A percentile compares a stretch with the other conserved stretches of the same genome.
These are phyloP conservation scores for Orchesella flavescens DNA, from an alignment of 2,888 invertebrate species.

Conservation along the genomic window DNA sequence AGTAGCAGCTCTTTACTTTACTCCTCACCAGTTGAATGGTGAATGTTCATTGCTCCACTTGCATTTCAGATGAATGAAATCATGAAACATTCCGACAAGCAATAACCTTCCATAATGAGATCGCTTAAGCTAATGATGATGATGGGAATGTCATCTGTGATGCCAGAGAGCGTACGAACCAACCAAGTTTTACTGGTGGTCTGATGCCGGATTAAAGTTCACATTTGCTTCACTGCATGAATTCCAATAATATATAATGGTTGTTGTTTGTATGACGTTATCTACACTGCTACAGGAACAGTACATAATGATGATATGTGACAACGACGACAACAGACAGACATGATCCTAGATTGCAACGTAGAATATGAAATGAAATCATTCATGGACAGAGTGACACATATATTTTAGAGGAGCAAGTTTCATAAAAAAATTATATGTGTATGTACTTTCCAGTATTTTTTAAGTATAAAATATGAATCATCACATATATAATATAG, in stretches of 20 bases:
- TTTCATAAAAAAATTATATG: too few species aligned
- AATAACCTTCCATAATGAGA: constrained; percentile 64
- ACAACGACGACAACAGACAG: constrained; percentile 12
- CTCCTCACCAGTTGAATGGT: neutral
- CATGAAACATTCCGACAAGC: constrained; percentile 38
- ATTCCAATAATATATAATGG: neutral
- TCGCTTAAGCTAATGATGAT: constrained; percentile 17
- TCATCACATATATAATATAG: too few species aligned
- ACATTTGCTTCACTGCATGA: constrained; percentile 32
- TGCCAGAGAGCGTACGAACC: neutral
- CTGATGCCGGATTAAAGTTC: constrained; percentile 67
- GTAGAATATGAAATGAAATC: constrained; percentile 32
- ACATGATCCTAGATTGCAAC: constrained; percentile 10
- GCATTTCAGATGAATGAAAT: constrained; percentile 38
- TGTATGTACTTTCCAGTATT: too few species aligned
- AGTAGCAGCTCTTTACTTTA: neutral
- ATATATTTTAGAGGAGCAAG: neutral
- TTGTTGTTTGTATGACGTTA: constrained; percentile 18
- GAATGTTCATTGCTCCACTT: constrained; percentile 9
- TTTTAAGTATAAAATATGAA: too few species aligned
- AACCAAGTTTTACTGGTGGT: constrained; percentile 64
- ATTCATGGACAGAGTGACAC: constrained; percentile 41
- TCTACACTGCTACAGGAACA: constrained; percentile 14
- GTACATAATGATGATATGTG: neutral
- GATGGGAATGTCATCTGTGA: constrained; percentile 48